A percentile compares a stretch with the other conserved stretches of the same genome.
These are phyloP conservation scores for Chroicocephalus ridibundus DNA, from an alignment of 2,113 vertebrate species.

Conservation along the genomic window DNA sequence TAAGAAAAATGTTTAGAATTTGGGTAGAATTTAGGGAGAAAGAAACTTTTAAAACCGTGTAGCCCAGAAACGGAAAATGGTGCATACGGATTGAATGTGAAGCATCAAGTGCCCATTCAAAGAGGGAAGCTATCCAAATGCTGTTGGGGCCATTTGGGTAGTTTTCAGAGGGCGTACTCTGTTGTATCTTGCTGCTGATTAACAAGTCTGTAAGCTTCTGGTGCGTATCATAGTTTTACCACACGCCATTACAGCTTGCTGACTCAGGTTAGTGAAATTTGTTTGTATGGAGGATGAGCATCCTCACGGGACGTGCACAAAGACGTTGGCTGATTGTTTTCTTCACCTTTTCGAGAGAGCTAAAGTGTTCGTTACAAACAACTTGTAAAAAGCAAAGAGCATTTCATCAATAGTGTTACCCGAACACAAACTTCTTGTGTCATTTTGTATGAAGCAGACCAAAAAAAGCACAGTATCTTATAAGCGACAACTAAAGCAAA, in stretches of 20 bases:
- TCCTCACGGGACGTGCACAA: neutral
- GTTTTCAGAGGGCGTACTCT: neutral
- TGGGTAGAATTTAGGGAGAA: neutral
- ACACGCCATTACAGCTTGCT: neutral
- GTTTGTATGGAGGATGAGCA: neutral
- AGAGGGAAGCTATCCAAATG: neutral
- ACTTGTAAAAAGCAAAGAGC: neutral
- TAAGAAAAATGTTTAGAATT: conserved; percentile 11
- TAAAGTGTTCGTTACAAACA: neutral
- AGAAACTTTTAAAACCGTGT: too few species aligned
- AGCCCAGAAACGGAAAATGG: neutral
- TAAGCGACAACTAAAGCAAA: neutral
- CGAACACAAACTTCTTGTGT: neutral
- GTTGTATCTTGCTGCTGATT: neutral
- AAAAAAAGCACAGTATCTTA: neutral
- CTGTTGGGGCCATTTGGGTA: neutral
- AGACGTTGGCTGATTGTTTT: neutral
- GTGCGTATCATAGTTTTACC: neutral
- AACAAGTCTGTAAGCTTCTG: neutral
- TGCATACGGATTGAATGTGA: neutral
- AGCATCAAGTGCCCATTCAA: neutral
- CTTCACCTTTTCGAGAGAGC: neutral
- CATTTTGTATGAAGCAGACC: neutral
- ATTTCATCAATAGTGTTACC: neutral
- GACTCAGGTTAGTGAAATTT: neutral